Evolutionary conservation across 2,888 invertebrate species (phyloP).

Genomic region (Idaea aversata): DNA sequence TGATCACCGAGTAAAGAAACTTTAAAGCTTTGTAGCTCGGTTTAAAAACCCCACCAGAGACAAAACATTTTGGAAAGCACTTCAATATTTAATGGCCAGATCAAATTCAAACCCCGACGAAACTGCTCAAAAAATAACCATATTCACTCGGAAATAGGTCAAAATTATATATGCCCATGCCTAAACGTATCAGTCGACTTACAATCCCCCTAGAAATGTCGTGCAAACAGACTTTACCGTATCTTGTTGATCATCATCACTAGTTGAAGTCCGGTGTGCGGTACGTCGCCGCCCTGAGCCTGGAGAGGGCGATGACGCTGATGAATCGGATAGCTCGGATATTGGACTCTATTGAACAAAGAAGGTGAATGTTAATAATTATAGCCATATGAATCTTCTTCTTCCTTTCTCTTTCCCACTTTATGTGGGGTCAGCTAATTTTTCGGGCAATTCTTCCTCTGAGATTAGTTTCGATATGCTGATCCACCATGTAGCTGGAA

Average conservation of each 20-base stretch:
- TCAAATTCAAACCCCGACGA: not conserved
- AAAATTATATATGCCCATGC: not conserved
- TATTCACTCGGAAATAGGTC: not conserved
- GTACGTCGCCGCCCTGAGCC: slow-evolving; percentile 50
- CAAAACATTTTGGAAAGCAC: no score
- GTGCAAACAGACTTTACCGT: slow-evolving; percentile 38
- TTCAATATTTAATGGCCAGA: no score
- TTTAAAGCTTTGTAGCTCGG: no score
- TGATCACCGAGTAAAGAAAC: no score
- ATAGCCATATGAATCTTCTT: no score
- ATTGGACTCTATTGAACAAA: slow-evolving; percentile 64
- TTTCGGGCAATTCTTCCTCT: no score
- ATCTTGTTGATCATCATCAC: slow-evolving; percentile 61
- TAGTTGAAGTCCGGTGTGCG: slow-evolving; percentile 65
- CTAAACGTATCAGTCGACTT: not conserved
- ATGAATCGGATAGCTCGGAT: slow-evolving; percentile 82
- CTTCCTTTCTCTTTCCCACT: no score
- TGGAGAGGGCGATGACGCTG: slow-evolving; percentile 65
- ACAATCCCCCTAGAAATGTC: slow-evolving; percentile 7
- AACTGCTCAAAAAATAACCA: not conserved
- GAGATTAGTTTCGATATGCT: no score
- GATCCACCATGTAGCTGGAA: no score
- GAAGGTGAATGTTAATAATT: not conserved
- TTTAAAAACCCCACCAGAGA: no score
- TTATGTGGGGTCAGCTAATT: no score